A percentile compares a stretch with the other conserved stretches of the same genome.
Evolutionary conservation across 2,113 vertebrate genomes (phyloP).

Genomic region (Edolisoma coerulescens): DNA sequence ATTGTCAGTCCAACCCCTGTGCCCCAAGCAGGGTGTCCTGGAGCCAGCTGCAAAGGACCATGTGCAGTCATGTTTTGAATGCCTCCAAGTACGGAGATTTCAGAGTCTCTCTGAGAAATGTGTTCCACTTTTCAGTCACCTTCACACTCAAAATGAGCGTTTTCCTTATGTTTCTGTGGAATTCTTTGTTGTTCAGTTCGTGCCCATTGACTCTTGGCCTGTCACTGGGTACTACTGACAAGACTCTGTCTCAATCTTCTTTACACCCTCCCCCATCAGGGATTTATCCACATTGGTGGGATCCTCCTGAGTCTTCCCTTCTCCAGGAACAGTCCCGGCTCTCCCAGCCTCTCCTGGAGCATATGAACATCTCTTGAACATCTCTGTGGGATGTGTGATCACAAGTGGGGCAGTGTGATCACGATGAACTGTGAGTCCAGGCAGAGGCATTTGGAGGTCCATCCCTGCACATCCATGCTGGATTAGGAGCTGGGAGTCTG

Average conservation of each 20-base stretch:
- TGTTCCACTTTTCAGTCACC: neutral
- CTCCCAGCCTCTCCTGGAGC: neutral
- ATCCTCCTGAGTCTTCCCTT: neutral
- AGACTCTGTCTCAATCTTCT: neutral
- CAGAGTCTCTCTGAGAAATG: neutral
- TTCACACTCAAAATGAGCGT: neutral
- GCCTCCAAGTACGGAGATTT: neutral
- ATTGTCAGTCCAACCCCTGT: accelerated
- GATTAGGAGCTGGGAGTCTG: neutral
- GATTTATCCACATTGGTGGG: neutral
- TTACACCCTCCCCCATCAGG: neutral
- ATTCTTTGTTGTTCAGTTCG: neutral
- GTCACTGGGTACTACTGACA: neutral
- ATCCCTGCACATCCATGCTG: neutral
- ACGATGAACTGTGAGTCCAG: neutral
- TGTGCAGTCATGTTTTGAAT: neutral
- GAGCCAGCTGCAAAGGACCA: neutral
- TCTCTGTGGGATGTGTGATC: neutral
- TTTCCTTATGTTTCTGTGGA: neutral
- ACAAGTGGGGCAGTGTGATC: neutral
- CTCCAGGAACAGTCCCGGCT: neutral
- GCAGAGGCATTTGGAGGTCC: neutral
- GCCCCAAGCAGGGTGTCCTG: neutral
- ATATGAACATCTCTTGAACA: neutral
- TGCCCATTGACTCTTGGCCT: neutral